Base-by-base conservation (phyloP, 2,797 vertebrate genomes). In the Sphenodon punctatus region DNA sequence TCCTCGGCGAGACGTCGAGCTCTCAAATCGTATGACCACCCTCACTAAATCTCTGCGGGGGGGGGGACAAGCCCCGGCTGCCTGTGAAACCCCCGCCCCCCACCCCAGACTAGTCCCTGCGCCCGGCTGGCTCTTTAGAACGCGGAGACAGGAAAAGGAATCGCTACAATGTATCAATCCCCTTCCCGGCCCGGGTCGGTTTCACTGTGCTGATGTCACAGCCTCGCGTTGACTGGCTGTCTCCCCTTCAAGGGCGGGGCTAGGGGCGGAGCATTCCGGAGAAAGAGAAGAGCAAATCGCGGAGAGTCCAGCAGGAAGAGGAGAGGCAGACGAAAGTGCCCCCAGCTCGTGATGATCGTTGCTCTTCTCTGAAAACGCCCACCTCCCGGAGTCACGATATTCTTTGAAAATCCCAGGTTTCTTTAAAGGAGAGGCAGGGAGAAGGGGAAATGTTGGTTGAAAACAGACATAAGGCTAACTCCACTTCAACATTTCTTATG, bases 41-140 rank as follows among this genome's bases (percentile, higher is more conserved):
- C 82, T 51, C 51, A 15, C 48, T 3, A 66, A 36, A n/a, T 65
- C 32, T 46, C 64, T 25, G 34, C 22, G 64, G 93, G 92, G 95
- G 93, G 91, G 93, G 72, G 87, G 88, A 94, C 91, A 92, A 95
- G 94, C 36, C 60, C 16, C 42, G 14, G 58, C 55, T 43, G 30
- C 32, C 39, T 12, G 87, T 68, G 72, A 77, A 10, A 73, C 55
- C 75, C 88, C 89, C 64, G 88, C 71, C 82, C 68, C 86, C 86
- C 55, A 63, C 86, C 88, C 91, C 91, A 86, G 86, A 76, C 85
- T 88, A 76, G 53, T 84, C 71, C 69, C 86, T 63, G 67, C 76
- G 75, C 82, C 71, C 68, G 76, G 82, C 88, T 85, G 77, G 3
- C 48, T 75, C 65, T 46, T 17, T 25, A 34, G 65, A 69, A 34